These are phyloP conservation scores for Pherbina coryleti DNA, from an alignment of 2,888 invertebrate genomes.

Conservation along the genomic window DNA sequence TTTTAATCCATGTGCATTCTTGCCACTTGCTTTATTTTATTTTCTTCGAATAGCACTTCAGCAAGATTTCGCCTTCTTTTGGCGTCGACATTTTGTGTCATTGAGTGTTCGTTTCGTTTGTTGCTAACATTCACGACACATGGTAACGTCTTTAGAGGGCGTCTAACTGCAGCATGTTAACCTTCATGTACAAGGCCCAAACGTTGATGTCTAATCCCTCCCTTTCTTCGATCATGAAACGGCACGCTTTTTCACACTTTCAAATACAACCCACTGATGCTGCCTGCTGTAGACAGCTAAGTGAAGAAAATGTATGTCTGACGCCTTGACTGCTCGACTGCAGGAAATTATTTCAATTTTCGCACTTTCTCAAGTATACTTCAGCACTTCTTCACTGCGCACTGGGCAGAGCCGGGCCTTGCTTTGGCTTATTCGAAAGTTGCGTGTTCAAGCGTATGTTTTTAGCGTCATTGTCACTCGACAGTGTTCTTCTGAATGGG, in stretches of 20 bases:
- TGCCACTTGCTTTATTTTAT: slow-evolving; percentile 23
- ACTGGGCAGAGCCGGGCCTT: not conserved
- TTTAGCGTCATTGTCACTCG: slow-evolving; percentile 21
- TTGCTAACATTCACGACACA: slow-evolving; percentile 10
- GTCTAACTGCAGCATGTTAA: slow-evolving; percentile 9
- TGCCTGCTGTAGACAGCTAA: not conserved
- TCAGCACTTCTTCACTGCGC: not conserved
- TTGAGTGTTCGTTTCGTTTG: slow-evolving; percentile 20
- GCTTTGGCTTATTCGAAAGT: not conserved
- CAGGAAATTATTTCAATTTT: slow-evolving; percentile 31
- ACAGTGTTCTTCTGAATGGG: no score
- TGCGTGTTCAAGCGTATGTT: slow-evolving; percentile 17
- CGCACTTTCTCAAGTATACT: slow-evolving; percentile 28
- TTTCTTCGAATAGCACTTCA: slow-evolving; percentile 28
- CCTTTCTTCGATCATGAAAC: not conserved
- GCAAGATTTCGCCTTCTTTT: slow-evolving; percentile 16
- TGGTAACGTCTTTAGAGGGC: slow-evolving; percentile 17
- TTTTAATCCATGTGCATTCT: not conserved
- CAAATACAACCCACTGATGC: not conserved
- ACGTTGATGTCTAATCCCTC: not conserved
- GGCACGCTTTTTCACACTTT: not conserved
- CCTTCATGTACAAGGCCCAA: not conserved
- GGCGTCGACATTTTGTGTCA: slow-evolving; percentile 25
- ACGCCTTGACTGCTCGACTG: slow-evolving; percentile 15
- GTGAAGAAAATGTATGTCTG: not conserved